Conservation (phyloP, 2,113 vertebrate genomes). For the Laticauda colubrina region DNA sequence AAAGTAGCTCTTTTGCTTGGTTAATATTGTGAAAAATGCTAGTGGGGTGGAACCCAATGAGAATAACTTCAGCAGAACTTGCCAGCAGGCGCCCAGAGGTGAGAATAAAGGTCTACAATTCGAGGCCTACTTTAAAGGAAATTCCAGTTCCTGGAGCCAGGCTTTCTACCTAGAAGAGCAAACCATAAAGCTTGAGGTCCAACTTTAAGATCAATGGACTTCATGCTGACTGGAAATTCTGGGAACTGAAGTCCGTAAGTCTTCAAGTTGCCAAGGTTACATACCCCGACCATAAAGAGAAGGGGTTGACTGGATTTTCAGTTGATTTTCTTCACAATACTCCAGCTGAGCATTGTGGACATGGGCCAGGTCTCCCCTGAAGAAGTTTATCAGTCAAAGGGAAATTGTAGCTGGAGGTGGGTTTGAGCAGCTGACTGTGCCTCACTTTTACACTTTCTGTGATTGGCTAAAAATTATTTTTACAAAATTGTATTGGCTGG, state of each 20-base stretch:
- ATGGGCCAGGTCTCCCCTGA: neutral
- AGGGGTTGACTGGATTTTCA: neutral
- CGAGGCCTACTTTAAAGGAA: neutral
- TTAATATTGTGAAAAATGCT: neutral
- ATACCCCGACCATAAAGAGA: neutral
- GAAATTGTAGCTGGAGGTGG: neutral
- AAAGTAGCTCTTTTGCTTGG: neutral
- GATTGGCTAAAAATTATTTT: neutral
- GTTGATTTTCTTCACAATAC: neutral
- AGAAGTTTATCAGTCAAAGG: neutral
- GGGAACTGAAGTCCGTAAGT: neutral
- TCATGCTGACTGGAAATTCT: neutral
- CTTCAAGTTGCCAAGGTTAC: neutral
- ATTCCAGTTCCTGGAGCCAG: neutral
- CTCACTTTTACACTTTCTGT: neutral
- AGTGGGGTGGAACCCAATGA: neutral
- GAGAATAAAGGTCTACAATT: neutral
- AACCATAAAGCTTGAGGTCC: neutral
- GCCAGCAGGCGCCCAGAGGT: neutral
- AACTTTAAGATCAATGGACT: neutral
- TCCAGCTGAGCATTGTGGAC: neutral
- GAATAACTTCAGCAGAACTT: neutral
- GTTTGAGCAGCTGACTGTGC: neutral
- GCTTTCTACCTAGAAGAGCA: neutral
- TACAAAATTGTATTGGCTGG: neutral